Conservation (phyloP, 2,113 vertebrate genomes). For the Neofelis nebulosa region DNA sequence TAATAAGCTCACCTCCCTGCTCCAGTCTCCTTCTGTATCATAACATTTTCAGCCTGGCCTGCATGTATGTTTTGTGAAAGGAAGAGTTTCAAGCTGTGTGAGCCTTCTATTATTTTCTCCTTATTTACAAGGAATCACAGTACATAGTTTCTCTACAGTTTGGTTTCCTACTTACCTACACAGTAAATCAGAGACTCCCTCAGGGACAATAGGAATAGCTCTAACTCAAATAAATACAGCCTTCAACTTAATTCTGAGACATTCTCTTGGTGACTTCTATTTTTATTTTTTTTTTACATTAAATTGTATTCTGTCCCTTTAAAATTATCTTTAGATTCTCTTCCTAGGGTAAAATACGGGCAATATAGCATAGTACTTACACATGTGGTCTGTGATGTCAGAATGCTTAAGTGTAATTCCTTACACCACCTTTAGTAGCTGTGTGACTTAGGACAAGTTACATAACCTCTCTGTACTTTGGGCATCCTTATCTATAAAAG, state of each 20-base stretch:
- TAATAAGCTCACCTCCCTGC: background rate
- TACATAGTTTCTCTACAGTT: background rate
- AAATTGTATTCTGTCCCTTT: background rate
- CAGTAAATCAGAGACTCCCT: background rate
- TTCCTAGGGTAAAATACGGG: background rate
- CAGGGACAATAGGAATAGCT: background rate
- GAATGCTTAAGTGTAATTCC: background rate
- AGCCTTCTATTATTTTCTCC: background rate
- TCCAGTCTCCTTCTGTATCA: background rate
- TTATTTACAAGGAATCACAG: background rate
- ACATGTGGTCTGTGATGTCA: background rate
- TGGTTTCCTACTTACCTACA: background rate
- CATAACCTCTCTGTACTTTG: background rate
- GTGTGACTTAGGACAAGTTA: background rate
- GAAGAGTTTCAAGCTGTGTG: background rate
- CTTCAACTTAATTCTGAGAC: background rate
- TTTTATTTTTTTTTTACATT: conserved; percentile 19
- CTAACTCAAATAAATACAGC: background rate
- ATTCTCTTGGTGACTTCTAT: background rate
- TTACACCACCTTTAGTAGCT: background rate
- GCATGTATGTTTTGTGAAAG: background rate
- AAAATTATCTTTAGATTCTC: conserved; percentile 16
- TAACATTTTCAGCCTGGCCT: background rate
- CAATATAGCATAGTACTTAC: background rate
- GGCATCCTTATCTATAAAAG: background rate